Base-by-base conservation (phyloP, 2,113 vertebrate genomes). In the Labeo catla region DNA sequence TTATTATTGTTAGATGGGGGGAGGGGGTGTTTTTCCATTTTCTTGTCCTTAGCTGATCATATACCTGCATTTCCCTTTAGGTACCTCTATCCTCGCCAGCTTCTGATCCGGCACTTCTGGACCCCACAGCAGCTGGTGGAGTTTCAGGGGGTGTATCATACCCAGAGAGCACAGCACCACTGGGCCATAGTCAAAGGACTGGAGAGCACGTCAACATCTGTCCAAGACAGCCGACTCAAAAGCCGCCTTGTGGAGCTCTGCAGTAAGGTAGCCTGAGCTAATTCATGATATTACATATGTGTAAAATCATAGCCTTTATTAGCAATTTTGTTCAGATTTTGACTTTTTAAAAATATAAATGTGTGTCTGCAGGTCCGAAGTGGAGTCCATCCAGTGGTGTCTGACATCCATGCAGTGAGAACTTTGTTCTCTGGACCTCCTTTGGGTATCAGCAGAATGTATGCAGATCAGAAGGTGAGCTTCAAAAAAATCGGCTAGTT, bases 11-110 rank as follows among this genome's bases (percentile, higher is more conserved):
- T 50, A 59, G 8, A 59, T 59, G 57, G 6, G 19, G 8, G 21
- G 1, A 59, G 57, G 57, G 57, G 16, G 2, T 59, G 57, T 59
- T 21, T 57, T 59, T 21, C 57, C 19, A 21, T 12, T 59, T 21
- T 59, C 19, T 59, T 59, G 57, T 59, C 2, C 57, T 59, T 59
- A n/a, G 57, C 21, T 61, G 3, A 61, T 61, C 21, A 61, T 19
- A 9, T 61, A 4, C 52, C 13, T 54, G 57, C 21, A n/a, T 61
- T 21, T 9, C n/a, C 66, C 13, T 63, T 70, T 88, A 99, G 98
- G 97, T 99, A 98, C 80, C 91, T 97, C 59, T 99, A 97, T 91
- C 98, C 98, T 0, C 95, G 97, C 6, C 98, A 99, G 94, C 88
- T 99, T 82, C 94, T 99, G 72, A 94, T 97, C 86, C 95, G 93